Evolutionary conservation across 35 echinoderm and acorn worm species (phyloP).

Genomic region (Amphiura filiformis): DNA sequence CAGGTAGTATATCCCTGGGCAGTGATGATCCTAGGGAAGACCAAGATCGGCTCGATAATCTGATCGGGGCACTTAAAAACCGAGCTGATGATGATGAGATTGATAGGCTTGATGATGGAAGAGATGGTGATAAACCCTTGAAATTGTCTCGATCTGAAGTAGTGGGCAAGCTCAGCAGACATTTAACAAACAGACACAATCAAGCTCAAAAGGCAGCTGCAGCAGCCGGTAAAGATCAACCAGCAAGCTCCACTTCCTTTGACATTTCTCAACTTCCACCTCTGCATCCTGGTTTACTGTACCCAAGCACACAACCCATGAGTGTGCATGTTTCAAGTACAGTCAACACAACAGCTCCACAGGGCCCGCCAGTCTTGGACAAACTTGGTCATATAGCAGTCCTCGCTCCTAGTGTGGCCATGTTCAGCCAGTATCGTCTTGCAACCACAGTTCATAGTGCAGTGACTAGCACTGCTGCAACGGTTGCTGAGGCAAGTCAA

Average conservation of each 20-base stretch:
- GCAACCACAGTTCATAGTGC: conserved; percentile 36
- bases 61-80: conserved; percentile 51
- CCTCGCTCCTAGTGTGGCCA: conserved; percentile 10
- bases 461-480: background rate
- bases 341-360: background rate
- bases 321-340: background rate
- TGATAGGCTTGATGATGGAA: background rate
- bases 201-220: conserved; percentile 15
- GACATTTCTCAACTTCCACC: conserved; percentile 25
- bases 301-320: conserved; percentile 9
- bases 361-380: conserved; percentile 56
- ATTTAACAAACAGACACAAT: conserved; percentile 85
- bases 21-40: background rate
- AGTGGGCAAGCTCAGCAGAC: conserved; percentile 89
- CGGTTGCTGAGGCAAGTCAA: background rate
- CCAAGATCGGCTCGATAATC: conserved; percentile 35
- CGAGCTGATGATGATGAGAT: conserved; percentile 3
- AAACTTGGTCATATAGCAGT: conserved; percentile 65
- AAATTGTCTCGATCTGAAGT: conserved; percentile 94
- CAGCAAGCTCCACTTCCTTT: background rate
- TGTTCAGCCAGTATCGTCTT: conserved; percentile 53
- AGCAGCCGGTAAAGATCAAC: background rate
- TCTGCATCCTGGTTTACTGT: conserved; percentile 5
- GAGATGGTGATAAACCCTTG: conserved; percentile 22
- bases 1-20: background rate